Base-by-base conservation (phyloP, 2,888 invertebrate species). In the Dicycla oo region DNA sequence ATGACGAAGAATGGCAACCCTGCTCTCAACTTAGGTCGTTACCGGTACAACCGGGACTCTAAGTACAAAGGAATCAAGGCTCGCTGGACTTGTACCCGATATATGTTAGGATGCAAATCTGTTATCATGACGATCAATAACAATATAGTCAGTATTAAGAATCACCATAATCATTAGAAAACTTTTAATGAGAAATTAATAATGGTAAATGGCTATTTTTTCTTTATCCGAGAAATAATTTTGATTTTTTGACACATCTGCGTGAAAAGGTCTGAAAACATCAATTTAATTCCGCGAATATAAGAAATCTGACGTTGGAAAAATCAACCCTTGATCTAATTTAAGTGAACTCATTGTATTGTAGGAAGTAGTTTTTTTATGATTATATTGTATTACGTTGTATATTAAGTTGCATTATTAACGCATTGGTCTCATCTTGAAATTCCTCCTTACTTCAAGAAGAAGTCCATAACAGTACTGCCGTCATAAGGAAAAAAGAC, bases 1-100 rank as follows among this genome's bases (percentile, higher is more conserved):
- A 64, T 45, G 18, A 72, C 78, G 8, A 77, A 57, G 40, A 47
- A n/a, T n/a, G 78, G 78, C 13, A 77, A 77, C 47, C 77, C 61
- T 5, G 78, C 67, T n/a, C 49, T 78, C 3, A 54, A 54, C 23
- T 3, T 72, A 1, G 78, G 72, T 3, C 51, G 30, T 0, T 68
- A 78, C 43, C 63, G 78, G 0, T 78, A 65, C 61, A 77, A 78
- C n/a, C 60, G 68, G 0, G 47, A 43, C 20, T 45, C 60, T 26
- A 38, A 23, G 1, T 70, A 63, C 45, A 78, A 60, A 13, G 78
- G 78, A 23, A 2, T 34, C 5, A 78, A 51, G 23, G 56, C 51
- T 0, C 78, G 78, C 3, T 78, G 78, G 77, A 63, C 40, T 8
- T 77, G 78, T 43, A 68, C 78, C 15, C 49, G 60, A 5, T 45